Evolutionary conservation across 1,140 invertebrate genomes (phyloP).

Genomic region (Diabrotica virgifera): DNA sequence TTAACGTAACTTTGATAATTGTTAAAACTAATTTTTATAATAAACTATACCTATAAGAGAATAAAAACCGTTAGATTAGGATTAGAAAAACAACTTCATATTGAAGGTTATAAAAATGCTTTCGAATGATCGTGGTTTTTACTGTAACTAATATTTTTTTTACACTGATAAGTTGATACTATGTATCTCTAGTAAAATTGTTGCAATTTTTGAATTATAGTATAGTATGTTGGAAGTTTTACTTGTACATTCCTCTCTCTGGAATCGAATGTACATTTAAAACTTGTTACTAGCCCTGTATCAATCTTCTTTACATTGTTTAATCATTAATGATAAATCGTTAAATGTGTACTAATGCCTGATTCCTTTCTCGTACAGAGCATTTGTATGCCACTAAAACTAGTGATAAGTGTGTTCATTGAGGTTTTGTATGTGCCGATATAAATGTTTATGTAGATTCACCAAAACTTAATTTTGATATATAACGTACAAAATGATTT

Average conservation of each 20-base stretch:
- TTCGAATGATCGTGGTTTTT: slow-evolving; percentile 34
- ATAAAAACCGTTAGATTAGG: slow-evolving; percentile 6
- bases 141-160: slow-evolving; percentile 35
- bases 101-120: slow-evolving; percentile 37
- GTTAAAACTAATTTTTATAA: too few species aligned
- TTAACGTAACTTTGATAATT: too few species aligned
- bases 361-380: not conserved
- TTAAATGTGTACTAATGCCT: slow-evolving; percentile 1
- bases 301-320: slow-evolving; percentile 19
- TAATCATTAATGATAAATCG: slow-evolving; percentile 20
- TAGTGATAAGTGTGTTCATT: not conserved
- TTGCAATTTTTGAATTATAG: slow-evolving; percentile 47
- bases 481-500: not conserved
- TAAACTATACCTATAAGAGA: not conserved
- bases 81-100: slow-evolving; percentile 37
- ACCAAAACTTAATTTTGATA: not conserved
- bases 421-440: not conserved
- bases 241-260: slow-evolving; percentile 20
- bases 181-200: slow-evolving; percentile 51
- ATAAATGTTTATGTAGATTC: not conserved
- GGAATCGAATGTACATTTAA: slow-evolving; percentile 19
- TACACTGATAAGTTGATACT: slow-evolving; percentile 46
- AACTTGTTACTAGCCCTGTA: slow-evolving; percentile 28
- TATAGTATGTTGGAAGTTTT: slow-evolving; percentile 23
- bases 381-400: not conserved